Percentiles rank a stretch among this genome's conserved stretches.
phyloP scores from a whole-genome alignment of 2,888 invertebrate species.

The Drosophila vallismaia region DNA sequence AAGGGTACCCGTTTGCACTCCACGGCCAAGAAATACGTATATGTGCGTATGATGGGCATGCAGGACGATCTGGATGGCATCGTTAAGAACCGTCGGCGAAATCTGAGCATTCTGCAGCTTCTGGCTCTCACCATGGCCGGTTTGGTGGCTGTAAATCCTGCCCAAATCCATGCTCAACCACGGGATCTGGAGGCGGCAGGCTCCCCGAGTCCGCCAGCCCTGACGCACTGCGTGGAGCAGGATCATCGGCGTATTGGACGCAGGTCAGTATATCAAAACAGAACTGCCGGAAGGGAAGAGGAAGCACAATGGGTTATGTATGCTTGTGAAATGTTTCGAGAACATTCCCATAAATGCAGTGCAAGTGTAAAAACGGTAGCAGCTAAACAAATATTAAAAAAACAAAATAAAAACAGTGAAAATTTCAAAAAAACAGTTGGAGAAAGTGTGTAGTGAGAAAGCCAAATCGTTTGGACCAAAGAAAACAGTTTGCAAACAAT shows the following conservation, averaged over 20 bases:
- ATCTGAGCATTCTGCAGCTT: conserved; percentile 64
- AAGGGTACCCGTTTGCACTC: conserved; percentile 55
- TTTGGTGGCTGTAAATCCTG: conserved; percentile 41
- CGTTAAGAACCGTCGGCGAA: conserved; percentile 59
- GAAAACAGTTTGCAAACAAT: conserved; percentile 2
- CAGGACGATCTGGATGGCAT: conserved; percentile 70
- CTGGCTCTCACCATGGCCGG: conserved; percentile 78
- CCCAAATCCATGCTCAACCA: conserved; percentile 19
- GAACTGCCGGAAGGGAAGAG: conserved; percentile 8
- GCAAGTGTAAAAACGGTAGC: conserved; percentile 6
- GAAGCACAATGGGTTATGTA: conserved; percentile 31
- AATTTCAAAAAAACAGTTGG: conserved; percentile 4
- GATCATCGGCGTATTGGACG: conserved; percentile 81
- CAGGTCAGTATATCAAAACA: conserved; percentile 69
- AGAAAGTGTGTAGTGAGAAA: conserved; percentile 2
- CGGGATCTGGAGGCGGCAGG: conserved; percentile 51
- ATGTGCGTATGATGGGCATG: conserved; percentile 68
- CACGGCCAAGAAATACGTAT: conserved; percentile 27
- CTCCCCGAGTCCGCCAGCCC: conserved; percentile 55
- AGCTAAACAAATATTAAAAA: conserved; percentile 26
- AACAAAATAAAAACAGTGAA: conserved; percentile 7
- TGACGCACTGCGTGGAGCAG: conserved; percentile 80
- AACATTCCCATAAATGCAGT: conserved; percentile 30
- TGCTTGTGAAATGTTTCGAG: conserved; percentile 25
- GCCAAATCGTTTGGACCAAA: conserved; percentile 2